Conservation (phyloP, 2,113 vertebrate species). For the Tursiops truncatus region DNA sequence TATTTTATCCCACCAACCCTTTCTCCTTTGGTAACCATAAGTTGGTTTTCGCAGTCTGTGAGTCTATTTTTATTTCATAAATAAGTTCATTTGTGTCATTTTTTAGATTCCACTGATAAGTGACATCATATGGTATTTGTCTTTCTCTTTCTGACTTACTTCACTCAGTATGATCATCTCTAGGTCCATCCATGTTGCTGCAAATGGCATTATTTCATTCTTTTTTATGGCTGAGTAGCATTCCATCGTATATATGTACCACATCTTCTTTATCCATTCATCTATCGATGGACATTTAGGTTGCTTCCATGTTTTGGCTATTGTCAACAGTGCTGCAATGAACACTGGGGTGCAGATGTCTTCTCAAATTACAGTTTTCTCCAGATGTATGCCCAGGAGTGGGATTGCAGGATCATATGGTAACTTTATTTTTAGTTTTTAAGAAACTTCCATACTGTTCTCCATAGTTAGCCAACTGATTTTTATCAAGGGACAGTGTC, state of each 20-base stretch:
- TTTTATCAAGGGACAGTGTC: not conserved
- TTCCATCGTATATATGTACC: fast-evolving
- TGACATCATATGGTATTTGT: too few species aligned
- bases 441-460: not conserved
- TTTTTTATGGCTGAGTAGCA: not conserved
- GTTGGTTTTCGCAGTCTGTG: not conserved
- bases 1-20: not conserved
- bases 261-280: not conserved
- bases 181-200: not conserved
- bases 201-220: not conserved
- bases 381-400: not conserved
- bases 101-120: not conserved
- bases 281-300: not conserved
- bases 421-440: not conserved
- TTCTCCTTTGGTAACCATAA: not conserved
- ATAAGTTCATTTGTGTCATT: not conserved
- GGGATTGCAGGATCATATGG: not conserved
- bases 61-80: not conserved
- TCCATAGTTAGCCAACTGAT: not conserved
- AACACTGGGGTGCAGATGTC: not conserved
- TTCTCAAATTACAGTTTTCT: not conserved
- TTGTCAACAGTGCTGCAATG: not conserved
- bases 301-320: not conserved
- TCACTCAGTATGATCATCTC: not conserved
- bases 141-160: not conserved